Conservation (phyloP, 2,797 vertebrate species). For the Perodicticus potto region DNA sequence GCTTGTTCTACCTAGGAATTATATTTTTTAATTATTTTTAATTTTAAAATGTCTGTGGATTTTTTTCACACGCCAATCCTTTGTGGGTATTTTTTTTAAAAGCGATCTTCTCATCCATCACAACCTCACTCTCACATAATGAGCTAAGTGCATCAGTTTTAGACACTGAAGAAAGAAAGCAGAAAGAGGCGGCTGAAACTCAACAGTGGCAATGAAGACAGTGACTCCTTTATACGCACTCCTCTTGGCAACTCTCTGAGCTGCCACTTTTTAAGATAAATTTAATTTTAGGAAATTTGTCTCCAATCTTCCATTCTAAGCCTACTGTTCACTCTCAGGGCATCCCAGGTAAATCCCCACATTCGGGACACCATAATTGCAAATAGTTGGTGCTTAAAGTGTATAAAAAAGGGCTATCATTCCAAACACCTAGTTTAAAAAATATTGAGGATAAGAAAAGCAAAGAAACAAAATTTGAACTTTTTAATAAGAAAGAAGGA, state of each 20-base stretch:
- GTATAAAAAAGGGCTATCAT: neutral
- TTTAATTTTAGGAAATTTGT: constrained; percentile 23
- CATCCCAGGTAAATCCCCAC: neutral
- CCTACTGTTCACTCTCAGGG: neutral
- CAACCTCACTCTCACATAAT: neutral
- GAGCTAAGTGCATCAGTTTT: neutral
- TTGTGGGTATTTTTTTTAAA: neutral
- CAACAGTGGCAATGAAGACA: neutral
- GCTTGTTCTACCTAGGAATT: constrained; percentile 51
- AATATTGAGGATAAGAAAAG: neutral
- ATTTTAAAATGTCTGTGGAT: neutral
- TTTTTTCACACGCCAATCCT: neutral
- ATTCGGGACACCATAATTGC: neutral
- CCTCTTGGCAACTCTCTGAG: neutral
- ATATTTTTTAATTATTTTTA: neutral
- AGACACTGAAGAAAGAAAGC: neutral
- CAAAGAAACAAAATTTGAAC: neutral
- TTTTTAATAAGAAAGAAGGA: neutral
- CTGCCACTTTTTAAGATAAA: constrained; percentile 21
- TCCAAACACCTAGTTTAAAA: constrained; percentile 34
- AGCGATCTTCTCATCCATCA: neutral
- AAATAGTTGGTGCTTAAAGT: neutral
- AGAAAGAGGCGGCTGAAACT: neutral
- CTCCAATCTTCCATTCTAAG: constrained; percentile 18
- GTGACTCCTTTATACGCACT: neutral